phyloP scores from a whole-genome alignment of 2,888 invertebrate genomes.

The Melinopterus prodromus region DNA sequence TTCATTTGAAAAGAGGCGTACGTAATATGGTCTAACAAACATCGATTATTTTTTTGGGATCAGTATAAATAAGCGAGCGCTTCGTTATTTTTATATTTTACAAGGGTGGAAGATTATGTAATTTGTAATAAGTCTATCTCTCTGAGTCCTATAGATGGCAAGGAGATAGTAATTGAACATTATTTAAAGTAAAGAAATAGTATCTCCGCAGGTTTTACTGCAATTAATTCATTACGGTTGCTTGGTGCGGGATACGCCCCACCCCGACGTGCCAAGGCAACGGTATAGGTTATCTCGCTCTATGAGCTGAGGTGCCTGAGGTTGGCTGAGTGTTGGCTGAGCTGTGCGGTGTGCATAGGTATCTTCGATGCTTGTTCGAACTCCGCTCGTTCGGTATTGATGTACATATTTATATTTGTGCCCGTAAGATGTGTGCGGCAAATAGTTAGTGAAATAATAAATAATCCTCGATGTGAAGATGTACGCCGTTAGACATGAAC shows the following conservation, averaged over 20 bases:
- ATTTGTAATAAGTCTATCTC: no score
- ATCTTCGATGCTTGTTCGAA: background rate
- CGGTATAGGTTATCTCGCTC: background rate
- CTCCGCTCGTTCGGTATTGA: background rate
- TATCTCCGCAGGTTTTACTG: background rate
- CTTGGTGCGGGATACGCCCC: background rate
- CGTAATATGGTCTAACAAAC: no score
- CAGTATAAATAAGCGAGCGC: background rate
- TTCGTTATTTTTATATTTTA: background rate
- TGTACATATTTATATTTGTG: background rate
- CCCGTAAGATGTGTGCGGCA: background rate
- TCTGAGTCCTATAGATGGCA: background rate
- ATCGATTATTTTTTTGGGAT: background rate
- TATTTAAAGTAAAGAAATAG: background rate
- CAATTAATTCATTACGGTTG: background rate
- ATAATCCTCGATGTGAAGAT: background rate
- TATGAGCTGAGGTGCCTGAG: no score
- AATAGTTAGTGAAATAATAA: background rate
- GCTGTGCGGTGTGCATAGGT: no score
- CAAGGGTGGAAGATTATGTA: background rate
- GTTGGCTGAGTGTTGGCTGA: no score
- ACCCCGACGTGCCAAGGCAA: background rate
- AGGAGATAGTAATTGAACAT: background rate
- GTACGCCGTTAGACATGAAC: background rate
- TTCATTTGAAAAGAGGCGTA: no score